These are phyloP conservation scores for Pomatorhinus ruficollis DNA, from an alignment of 2,113 vertebrate genomes.

Conservation along the genomic window DNA sequence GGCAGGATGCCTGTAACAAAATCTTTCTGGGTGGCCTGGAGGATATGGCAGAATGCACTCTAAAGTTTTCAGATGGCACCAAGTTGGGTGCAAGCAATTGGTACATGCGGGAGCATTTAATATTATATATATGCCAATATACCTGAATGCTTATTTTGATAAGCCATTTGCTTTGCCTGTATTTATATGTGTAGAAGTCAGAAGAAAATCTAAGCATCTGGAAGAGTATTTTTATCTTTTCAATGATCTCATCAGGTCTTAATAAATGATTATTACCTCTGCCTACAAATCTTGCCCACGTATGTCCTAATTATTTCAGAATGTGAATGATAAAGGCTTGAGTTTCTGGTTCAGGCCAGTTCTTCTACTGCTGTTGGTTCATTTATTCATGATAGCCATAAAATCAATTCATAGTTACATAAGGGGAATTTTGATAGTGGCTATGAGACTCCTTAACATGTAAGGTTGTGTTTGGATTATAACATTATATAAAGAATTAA, in stretches of 20 bases:
- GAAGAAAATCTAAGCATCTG: not conserved
- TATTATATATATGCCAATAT: not conserved
- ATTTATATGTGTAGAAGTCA: not conserved
- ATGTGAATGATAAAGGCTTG: not conserved
- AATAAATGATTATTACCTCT: not conserved
- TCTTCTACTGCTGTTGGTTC: not conserved
- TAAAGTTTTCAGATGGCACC: not conserved
- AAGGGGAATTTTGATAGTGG: slow-evolving; percentile 1
- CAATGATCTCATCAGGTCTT: not conserved
- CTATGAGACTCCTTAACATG: not conserved
- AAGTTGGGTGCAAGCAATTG: not conserved
- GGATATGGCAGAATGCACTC: not conserved
- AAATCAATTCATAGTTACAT: not conserved
- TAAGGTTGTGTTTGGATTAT: not conserved
- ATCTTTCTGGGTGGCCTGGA: not conserved
- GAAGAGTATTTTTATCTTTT: not conserved
- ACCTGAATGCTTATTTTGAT: not conserved
- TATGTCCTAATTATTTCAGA: not conserved
- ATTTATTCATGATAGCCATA: not conserved
- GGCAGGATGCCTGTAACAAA: not conserved
- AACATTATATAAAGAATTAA: not conserved
- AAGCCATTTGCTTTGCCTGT: not conserved
- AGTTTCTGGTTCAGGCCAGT: not conserved
- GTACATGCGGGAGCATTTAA: not conserved
- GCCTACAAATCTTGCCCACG: not conserved